phyloP scores from a whole-genome alignment of 2,888 invertebrate species.

The Polyommatus iphigenia region DNA sequence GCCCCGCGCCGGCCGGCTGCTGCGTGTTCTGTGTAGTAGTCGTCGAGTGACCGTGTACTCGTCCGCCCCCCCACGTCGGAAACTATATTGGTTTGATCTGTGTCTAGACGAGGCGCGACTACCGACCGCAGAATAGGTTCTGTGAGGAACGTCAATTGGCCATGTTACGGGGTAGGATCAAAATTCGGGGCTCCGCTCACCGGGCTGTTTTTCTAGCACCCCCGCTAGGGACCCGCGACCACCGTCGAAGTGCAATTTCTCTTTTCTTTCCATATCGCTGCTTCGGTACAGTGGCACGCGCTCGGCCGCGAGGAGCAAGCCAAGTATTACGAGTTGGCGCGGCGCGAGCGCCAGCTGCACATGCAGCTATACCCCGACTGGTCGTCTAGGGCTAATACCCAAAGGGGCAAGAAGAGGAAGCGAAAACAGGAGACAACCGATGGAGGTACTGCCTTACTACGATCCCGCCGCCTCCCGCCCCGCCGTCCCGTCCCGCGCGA shows the following conservation, averaged over 20 bases:
- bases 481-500: slow-evolving; percentile 29
- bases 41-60: slow-evolving; percentile 75
- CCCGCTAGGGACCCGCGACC: slow-evolving; percentile 74
- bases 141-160: slow-evolving; percentile 78
- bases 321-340: slow-evolving; percentile 99
- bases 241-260: slow-evolving; percentile 76
- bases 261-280: slow-evolving; percentile 79
- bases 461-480: slow-evolving; percentile 59
- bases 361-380: slow-evolving; percentile 99
- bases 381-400: slow-evolving; percentile 99
- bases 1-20: slow-evolving; percentile 57
- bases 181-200: slow-evolving; percentile 75
- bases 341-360: slow-evolving; percentile 99
- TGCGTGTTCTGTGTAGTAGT: slow-evolving; percentile 77
- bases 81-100: slow-evolving; percentile 79
- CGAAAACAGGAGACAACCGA: slow-evolving; percentile 98
- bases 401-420: slow-evolving; percentile 99
- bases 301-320: slow-evolving; percentile 99
- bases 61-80: slow-evolving; percentile 63
- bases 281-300: slow-evolving; percentile 96
- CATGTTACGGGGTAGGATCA: slow-evolving; percentile 72
- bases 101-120: slow-evolving; percentile 74
- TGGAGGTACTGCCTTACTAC: slow-evolving; percentile 90
- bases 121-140: slow-evolving; percentile 80
- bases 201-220: slow-evolving; percentile 87